phyloP scores from a whole-genome alignment of 2,113 vertebrate species.

The Nicator chloris region DNA sequence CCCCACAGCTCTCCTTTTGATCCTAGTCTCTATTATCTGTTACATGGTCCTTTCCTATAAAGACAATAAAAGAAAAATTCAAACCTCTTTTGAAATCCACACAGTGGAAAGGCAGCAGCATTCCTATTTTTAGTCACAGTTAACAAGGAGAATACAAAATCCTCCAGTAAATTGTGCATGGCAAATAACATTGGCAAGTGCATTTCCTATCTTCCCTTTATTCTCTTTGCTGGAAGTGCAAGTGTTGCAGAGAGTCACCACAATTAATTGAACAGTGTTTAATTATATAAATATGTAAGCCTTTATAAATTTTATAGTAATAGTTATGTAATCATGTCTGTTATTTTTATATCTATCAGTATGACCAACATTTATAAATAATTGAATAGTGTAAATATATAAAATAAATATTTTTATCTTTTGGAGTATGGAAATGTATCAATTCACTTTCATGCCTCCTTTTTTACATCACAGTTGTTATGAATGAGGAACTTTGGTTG shows the following conservation, averaged over 20 bases:
- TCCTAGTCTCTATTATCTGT: neutral
- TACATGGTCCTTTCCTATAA: neutral
- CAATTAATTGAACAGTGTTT: neutral
- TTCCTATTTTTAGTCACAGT: neutral
- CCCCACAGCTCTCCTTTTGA: neutral
- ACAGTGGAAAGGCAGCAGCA: neutral
- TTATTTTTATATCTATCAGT: neutral
- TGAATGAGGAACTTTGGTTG: neutral
- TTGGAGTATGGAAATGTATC: neutral
- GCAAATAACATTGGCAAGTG: neutral
- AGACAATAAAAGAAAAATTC: neutral
- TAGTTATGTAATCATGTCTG: accelerated
- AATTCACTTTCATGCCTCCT: neutral
- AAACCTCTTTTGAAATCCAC: neutral
- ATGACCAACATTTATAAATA: neutral
- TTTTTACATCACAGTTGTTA: neutral
- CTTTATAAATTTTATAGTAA: neutral
- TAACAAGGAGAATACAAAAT: neutral
- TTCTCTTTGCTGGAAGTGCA: neutral
- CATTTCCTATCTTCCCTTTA: neutral
- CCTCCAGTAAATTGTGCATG: neutral
- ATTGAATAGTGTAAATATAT: neutral
- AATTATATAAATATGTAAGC: neutral
- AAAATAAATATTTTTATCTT: neutral
- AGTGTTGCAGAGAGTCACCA: neutral